Base-by-base conservation (phyloP, 2,797 vertebrate species). In the Parauchenoglanis punctatus region DNA sequence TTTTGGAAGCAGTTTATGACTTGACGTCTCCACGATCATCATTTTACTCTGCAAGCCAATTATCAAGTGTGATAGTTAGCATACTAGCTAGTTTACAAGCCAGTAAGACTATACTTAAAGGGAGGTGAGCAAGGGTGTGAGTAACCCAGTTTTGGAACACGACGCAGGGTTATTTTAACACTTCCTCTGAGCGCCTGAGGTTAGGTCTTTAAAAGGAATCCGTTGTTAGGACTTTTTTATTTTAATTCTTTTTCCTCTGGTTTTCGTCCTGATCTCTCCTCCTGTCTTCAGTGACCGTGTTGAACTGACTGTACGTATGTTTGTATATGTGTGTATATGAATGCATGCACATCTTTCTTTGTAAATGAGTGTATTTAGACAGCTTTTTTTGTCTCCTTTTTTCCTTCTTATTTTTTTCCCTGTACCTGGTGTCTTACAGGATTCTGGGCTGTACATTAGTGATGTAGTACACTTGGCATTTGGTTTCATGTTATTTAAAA, bases 301-400 rank as follows among this genome's bases (percentile, higher is more conserved):
- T 67, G 86, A 82, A 78, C 76, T 56, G 86, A 89, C 73, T 89
- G 89, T 88, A 85, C 63, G 90, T 91, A 86, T 81, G 91, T 90
- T 85, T 90, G 86, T 90, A 88, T 75, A 83, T 90, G 89, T 91
- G 82, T 87, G 84, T 88, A 87, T 87, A 88, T 89, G 88, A 85
- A 87, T 91, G 90, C 86, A 88, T 76, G 63, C 87, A 6, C 10
- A 73, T 80, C 40, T 88, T 63, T 77, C 63, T 67, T 84, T 89
- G 63, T 84, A 90, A 82, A 86, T 85, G 83, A 72, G 61, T 91
- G 61, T 83, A 83, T 91, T 83, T 89, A 84, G 68, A 54, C 58
- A 56, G 78, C 81, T 81, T 85, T n/a, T n/a, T 20, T 13, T 2
- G 1, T 7, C 25, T 7, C 72, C 7, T 61, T 84, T 15, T 0